phyloP scores from a whole-genome alignment of 2,113 vertebrate genomes.

The Amphiprion ocellaris region DNA sequence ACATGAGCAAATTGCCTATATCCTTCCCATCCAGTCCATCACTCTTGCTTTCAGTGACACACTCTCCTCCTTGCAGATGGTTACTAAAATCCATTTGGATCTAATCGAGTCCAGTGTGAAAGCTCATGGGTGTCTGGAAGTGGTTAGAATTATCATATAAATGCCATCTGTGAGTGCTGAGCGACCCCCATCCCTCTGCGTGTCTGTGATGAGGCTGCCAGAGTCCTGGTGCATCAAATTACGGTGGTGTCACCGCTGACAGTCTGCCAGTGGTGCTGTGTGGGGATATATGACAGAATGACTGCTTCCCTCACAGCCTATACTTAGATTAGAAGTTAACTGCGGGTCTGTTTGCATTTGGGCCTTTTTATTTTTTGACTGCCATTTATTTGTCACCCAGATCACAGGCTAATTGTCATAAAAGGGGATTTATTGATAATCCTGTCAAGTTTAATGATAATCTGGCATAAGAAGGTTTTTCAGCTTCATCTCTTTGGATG shows the following conservation, averaged over 20 bases:
- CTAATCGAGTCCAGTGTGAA: slow-evolving; percentile 73
- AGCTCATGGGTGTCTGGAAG: slow-evolving; percentile 70
- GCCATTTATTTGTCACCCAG: slow-evolving; percentile 25
- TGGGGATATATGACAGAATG: slow-evolving; percentile 58
- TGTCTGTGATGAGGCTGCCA: slow-evolving; percentile 78
- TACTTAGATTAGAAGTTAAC: slow-evolving; percentile 61
- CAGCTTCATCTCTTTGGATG: slow-evolving; percentile 13
- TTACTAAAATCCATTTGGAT: slow-evolving; percentile 75
- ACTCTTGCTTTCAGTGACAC: slow-evolving; percentile 54
- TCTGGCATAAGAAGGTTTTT: background rate
- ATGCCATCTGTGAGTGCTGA: slow-evolving; percentile 76
- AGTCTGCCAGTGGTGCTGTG: slow-evolving; percentile 52
- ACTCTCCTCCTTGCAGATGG: slow-evolving; percentile 65
- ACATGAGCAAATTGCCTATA: slow-evolving; percentile 66
- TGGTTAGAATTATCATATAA: slow-evolving; percentile 81
- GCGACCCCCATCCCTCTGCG: slow-evolving; percentile 50
- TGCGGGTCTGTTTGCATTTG: slow-evolving; percentile 34
- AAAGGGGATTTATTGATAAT: slow-evolving; percentile 43
- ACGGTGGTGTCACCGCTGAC: slow-evolving; percentile 66
- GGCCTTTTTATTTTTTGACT: slow-evolving; percentile 39
- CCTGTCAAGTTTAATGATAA: slow-evolving; percentile 27
- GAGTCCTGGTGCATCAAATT: slow-evolving; percentile 74
- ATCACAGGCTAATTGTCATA: slow-evolving; percentile 25
- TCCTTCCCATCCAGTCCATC: slow-evolving; percentile 56
- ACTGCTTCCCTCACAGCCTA: slow-evolving; percentile 46